Base-by-base conservation (phyloP, 2,888 invertebrate species). In the Clistopyga incitator region DNA sequence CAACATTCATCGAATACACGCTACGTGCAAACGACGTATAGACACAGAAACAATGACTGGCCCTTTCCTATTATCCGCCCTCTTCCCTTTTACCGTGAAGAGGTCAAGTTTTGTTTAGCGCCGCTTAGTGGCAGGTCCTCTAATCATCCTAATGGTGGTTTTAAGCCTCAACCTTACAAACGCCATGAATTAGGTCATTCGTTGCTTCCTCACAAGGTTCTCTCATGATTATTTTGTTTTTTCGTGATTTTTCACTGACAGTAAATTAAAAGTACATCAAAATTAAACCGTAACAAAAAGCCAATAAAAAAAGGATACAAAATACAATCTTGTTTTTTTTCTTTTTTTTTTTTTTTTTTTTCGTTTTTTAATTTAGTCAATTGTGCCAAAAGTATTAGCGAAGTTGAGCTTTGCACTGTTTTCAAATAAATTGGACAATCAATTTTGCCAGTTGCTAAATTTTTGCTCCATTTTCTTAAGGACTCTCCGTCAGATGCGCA, bases 21-120 rank as follows among this genome's bases (percentile, higher is more conserved):
- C n/a, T 18, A 72, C 47, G 72, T 59, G 59, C 29, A 45, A 72
- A 61, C 45, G 45, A 72, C 50, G 29, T 52, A 34, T n/a, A 11
- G 23, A 4, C 47, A 42, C 25, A 50, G 25, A 15, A 50, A 18
- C 25, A 52, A 11, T n/a, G 42, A 15, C 42, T 23, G 42, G 15
- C 56, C 29, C 52, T 68, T 18, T 68, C n/a, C 11, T n/a, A 13
- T 54, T 34, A 70, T 70, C 20, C 64, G 1, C 38, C 18, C 38
- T 20, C 18, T 65, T 65, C 11, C 25, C 65, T 23, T 23, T 11
- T 23, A 23, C 10, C 23, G 10, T 2, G 3, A 3, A 25, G 11
- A 8, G 11, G 29, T 56, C 56, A 18, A 18, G 52, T 10, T 20
- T 20, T 6, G 52, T 3, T 1, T 6, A 25, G 25, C 59, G 59